Conservation (phyloP, 2,113 vertebrate species). For the Pterocles burchelli region DNA sequence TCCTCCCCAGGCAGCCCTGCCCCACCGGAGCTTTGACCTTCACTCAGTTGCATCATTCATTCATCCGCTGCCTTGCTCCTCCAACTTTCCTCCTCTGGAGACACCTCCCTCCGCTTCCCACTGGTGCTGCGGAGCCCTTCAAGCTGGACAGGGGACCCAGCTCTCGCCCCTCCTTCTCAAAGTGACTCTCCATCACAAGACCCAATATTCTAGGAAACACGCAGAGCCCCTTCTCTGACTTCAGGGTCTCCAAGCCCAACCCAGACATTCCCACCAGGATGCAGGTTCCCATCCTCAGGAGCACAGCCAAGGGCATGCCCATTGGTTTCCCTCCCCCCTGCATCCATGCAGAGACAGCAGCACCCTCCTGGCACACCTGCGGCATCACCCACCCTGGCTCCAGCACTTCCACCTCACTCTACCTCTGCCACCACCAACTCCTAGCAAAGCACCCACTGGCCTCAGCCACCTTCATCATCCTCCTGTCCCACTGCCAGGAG, state of each 20-base stretch:
- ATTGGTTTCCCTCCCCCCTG: not conserved
- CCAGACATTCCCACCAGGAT: not conserved
- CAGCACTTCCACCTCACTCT: not conserved
- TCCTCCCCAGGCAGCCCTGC: constrained; percentile 11
- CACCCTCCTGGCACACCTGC: not conserved
- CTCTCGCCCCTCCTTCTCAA: not conserved
- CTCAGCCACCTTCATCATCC: not conserved
- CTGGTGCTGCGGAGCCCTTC: accelerated
- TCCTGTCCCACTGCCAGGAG: not conserved
- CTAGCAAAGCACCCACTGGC: not conserved
- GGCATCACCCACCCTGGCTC: not conserved
- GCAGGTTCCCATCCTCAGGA: not conserved
- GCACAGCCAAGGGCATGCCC: not conserved
- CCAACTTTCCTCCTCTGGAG: not conserved
- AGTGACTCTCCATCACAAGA: not conserved
- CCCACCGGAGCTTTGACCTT: not conserved
- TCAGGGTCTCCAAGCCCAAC: not conserved
- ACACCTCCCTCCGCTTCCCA: not conserved
- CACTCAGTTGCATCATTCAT: not conserved
- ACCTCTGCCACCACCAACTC: not conserved
- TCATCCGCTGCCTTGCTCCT: not conserved
- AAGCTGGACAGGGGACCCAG: accelerated
- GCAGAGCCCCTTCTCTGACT: not conserved
- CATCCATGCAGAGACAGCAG: accelerated
- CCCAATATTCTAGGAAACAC: not conserved